phyloP scores from a whole-genome alignment of 2,797 vertebrate species.

The Limosa lapponica region DNA sequence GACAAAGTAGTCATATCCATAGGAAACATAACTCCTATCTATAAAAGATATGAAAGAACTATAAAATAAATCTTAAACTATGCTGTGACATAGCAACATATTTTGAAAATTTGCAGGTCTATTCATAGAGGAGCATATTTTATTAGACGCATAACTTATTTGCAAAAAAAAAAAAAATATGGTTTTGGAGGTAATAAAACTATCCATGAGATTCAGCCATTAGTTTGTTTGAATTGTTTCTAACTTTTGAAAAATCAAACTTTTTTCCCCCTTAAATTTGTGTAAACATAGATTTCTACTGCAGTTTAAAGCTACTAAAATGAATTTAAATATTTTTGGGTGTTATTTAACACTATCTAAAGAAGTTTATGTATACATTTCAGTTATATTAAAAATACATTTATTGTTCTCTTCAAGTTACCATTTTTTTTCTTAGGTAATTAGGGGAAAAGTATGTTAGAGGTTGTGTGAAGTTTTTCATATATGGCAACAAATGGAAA shows the following conservation, averaged over 20 bases:
- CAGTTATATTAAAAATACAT: not conserved
- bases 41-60: not conserved
- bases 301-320: not conserved
- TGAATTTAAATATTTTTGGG: not conserved
- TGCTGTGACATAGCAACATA: not conserved
- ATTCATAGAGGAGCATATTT: not conserved
- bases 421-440: not conserved
- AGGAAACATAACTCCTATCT: not conserved
- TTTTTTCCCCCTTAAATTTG: not conserved
- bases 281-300: not conserved
- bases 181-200: accelerated
- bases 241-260: not conserved
- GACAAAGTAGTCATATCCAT: not conserved
- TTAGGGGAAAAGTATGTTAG: not conserved
- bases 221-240: not conserved
- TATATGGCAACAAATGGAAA: not conserved
- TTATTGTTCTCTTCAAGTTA: not conserved
- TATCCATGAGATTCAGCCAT: not conserved
- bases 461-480: not conserved
- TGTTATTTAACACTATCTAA: not conserved
- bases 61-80: not conserved
- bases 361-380: not conserved
- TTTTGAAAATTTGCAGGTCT: not conserved
- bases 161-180: not conserved
- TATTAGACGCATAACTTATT: not conserved